Evolutionary conservation across 2,888 invertebrate genomes (phyloP).

Genomic region (Pristionchus maxplancki): DNA sequence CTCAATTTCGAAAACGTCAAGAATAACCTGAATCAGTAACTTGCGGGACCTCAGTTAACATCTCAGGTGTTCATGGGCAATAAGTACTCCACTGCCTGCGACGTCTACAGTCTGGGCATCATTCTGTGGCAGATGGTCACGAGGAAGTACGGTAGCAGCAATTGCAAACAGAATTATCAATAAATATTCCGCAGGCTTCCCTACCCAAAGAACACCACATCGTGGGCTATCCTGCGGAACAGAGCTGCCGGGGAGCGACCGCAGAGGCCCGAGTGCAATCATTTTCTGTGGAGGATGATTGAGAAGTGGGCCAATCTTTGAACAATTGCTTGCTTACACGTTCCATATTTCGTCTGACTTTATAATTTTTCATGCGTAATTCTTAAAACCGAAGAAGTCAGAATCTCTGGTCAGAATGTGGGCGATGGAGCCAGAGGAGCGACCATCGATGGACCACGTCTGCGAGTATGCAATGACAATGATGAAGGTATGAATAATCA

Average conservation of each 20-base stretch:
- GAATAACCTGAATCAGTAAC: too few relatives aligned
- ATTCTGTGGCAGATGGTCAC: conserved; percentile 97
- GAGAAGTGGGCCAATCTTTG: background rate
- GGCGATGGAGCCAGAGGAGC: conserved; percentile 18
- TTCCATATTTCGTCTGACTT: too few relatives aligned
- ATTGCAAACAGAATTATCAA: background rate
- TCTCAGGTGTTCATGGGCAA: conserved; percentile 82
- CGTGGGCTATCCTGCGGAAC: conserved; percentile 40
- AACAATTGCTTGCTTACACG: too few relatives aligned
- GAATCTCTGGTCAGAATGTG: conserved; percentile 50
- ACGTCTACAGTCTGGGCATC: conserved; percentile 98
- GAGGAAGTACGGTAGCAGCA: conserved; percentile 84
- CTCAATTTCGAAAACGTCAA: too few relatives aligned
- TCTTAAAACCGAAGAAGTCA: too few relatives aligned
- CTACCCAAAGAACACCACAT: background rate
- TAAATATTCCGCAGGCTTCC: background rate
- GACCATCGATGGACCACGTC: conserved; percentile 6
- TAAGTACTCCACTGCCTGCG: conserved; percentile 97
- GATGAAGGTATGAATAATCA: conserved; percentile 20
- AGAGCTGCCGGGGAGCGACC: conserved; percentile 8
- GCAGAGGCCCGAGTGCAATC: conserved; percentile 19
- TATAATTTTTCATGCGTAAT: too few relatives aligned
- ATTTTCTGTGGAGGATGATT: conserved; percentile 29
- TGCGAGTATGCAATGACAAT: background rate
- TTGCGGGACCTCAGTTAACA: too few relatives aligned